A percentile compares a stretch with the other conserved stretches of the same genome.
These are phyloP conservation scores for Caenorhabditis elegans DNA, from an alignment of 1,140 invertebrate genomes.

Conservation along the genomic window DNA sequence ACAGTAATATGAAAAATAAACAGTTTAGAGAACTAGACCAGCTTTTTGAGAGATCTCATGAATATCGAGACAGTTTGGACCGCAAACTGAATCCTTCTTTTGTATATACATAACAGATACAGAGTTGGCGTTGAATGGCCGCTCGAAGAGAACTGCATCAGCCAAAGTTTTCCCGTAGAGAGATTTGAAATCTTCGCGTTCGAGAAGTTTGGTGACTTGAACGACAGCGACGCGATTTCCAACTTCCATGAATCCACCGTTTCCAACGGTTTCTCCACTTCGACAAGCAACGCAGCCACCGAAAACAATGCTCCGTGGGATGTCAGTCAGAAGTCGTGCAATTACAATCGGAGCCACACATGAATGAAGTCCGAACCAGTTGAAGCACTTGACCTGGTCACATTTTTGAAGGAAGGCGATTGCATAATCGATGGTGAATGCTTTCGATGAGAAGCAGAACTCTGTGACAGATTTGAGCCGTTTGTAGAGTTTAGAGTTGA, in stretches of 20 bases:
- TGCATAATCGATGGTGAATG: background rate
- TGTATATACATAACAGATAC: slow-evolving; percentile 3
- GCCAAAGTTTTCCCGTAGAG: background rate
- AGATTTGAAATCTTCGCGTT: background rate
- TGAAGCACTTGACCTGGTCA: background rate
- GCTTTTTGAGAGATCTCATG: slow-evolving; percentile 11
- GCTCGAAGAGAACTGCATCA: background rate
- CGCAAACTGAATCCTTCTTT: slow-evolving; percentile 2
- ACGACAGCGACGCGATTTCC: background rate
- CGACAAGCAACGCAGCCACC: background rate
- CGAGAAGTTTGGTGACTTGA: background rate
- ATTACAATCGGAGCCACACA: slow-evolving; percentile 4
- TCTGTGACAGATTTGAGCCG: background rate
- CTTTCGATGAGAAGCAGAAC: slow-evolving; percentile 12
- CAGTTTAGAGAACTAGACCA: slow-evolving; percentile 2
- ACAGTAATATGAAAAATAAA: background rate
- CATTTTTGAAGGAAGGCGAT: background rate
- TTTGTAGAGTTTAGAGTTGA: background rate
- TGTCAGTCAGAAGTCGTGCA: background rate
- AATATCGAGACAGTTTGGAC: background rate
- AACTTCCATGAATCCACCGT: slow-evolving; percentile 13
- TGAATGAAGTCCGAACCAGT: slow-evolving; percentile 22
- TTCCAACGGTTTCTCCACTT: background rate
- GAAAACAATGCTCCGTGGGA: background rate
- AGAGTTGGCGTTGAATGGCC: background rate